phyloP scores from a whole-genome alignment of 2,797 vertebrate species.

The Cossypha niveicapilla region DNA sequence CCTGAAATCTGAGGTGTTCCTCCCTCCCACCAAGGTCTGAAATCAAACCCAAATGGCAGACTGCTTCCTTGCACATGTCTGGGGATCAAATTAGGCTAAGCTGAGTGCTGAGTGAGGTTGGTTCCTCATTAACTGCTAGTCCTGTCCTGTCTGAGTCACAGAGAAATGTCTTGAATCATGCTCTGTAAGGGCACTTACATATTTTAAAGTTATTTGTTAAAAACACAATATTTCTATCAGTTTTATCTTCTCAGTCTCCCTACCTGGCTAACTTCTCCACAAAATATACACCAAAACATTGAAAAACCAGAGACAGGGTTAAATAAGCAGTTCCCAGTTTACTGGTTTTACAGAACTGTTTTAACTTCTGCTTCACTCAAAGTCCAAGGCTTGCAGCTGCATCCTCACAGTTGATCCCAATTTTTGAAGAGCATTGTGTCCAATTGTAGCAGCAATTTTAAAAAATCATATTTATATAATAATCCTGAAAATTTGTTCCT shows the following conservation, averaged over 20 bases:
- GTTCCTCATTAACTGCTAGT: slow-evolving; percentile 41
- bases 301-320: background rate
- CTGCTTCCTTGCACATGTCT: slow-evolving; percentile 41
- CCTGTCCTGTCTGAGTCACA: slow-evolving; percentile 2
- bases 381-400: background rate
- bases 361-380: background rate
- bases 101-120: slow-evolving; percentile 18
- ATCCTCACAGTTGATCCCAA: background rate
- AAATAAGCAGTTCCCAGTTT: background rate
- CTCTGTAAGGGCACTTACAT: background rate
- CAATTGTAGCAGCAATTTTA: background rate
- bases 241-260: background rate
- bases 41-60: slow-evolving; percentile 63
- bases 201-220: background rate
- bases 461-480: background rate
- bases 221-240: background rate
- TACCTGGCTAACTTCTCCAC: background rate
- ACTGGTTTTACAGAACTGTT: background rate
- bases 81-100: slow-evolving; percentile 52
- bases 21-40: slow-evolving; percentile 46
- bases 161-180: background rate
- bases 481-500: background rate
- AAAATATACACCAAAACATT: background rate
- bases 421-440: background rate
- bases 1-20: slow-evolving; percentile 52